Base-by-base conservation (phyloP, 2,113 vertebrate genomes). In the Lophura nycthemera region DNA sequence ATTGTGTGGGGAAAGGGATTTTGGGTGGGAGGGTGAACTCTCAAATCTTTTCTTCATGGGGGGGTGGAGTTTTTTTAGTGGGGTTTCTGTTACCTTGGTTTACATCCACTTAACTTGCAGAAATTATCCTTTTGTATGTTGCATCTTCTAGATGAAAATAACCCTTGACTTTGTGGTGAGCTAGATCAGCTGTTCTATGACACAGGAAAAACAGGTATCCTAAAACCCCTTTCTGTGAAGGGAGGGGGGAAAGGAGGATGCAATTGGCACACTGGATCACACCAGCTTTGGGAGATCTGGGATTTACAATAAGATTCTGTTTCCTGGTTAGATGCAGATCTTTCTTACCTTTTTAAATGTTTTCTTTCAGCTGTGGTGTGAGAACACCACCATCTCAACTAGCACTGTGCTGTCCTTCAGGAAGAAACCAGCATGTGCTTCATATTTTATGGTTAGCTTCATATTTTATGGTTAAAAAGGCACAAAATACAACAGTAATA, bases 401-500 rank as follows among this genome's bases (percentile, higher is more conserved):
- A 95, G 97, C 92, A 95, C 88, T 73, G 72, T 93, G 91, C 96
- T 97, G 92, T 69, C 86, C 92, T 91, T 86, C 52, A 47, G 66
- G 34, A 92, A 89, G 34, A 92, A 89, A 93, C 27, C 32, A 93
- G 92, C 89, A 93, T 34, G 56, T 64, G 63, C 95, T 96, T 97
- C 67, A 34, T 78, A 90, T 97, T 81, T 61, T 96, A 97, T 95
- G 97, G 97, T 98, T 98, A 98, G 63, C 95, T 96, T 97, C 70
- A 32, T 78, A 91, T 97, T 81, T 59, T 96, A 97, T 96, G 97
- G 97, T 98, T 98, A 98, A 96, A 97, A 97, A 97, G 97, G 97
- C 97, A 98, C 98, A 98, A 98, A 93, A 92, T 95, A 76, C 69
- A 82, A 78, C 89, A 93, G 54, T 69, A 84, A 92, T 86, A 56